Base-by-base conservation (phyloP, 2,888 invertebrate genomes). In the Metopia argyrocephala region DNA sequence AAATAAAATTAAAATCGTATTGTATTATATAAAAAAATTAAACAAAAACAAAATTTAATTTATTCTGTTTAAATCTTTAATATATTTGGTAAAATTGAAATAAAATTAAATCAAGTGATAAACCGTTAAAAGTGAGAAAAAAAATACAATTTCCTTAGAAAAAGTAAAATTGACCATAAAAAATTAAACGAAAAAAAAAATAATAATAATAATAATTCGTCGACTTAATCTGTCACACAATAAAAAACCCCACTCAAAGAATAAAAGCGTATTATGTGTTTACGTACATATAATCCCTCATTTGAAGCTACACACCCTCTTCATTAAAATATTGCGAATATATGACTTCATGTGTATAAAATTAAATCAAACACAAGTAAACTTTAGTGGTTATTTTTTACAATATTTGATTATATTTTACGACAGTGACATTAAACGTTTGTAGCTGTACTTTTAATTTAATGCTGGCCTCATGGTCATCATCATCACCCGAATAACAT, bases 331-430 rank as follows among this genome's bases (percentile, higher is more conserved):
- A 38, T n/a, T n/a, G n/a, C n/a, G n/a, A 38, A 6, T 38, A 38
- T 38, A 38, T 12, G 38, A 38, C 38, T 38, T 38, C 12, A 1
- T 38, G 15, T 15, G 38, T 15, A 15, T 38, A 38, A 12, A 38
- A 12, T 2, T 31, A 12, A 3, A n/a, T 1, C 6, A 48, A n/a
- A 18, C 20, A 48, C 6, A 48, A 6, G 20, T 18, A 18, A 5
- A 48, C n/a, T 6, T 48, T 18, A 48, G 5, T 52, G 25, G 54
- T 25, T 38, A 9, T 6, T 25, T 5, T 28, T 28, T 28, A 48
- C 28, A 59, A 57, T 70, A 56, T 59, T 65, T 59, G 68, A 68
- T 80, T 87, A 85, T 86, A 88, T 86, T 87, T 87, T 87, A 87
- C 87, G 85, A 86, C 84, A 12, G 12, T 15, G 2, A 38, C 38